Percentiles rank a stretch among this genome's conserved stretches.
phyloP scores from a whole-genome alignment of 2,113 vertebrate species.

The Spilogale gracilis region DNA sequence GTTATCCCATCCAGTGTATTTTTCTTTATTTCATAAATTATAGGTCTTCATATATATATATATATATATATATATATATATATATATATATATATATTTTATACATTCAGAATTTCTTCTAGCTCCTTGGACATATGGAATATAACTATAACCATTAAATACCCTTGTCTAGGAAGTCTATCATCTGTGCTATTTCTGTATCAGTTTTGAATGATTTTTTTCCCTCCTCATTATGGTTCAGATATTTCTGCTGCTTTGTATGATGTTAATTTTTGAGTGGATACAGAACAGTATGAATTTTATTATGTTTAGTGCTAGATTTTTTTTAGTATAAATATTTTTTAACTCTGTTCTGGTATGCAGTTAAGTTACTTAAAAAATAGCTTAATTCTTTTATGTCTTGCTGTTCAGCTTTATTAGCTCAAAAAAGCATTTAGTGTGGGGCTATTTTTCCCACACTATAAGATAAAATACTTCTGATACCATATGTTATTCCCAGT shows the following conservation, averaged over 20 bases:
- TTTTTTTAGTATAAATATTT: neutral
- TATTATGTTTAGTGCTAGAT: neutral
- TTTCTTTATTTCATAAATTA: neutral
- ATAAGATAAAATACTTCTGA: neutral
- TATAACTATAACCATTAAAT: neutral
- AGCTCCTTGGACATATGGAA: neutral
- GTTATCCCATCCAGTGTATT: neutral
- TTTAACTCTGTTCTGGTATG: neutral
- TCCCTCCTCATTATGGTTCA: neutral
- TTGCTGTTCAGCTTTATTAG: neutral
- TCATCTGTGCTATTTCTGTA: neutral
- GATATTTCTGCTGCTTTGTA: conserved; percentile 4
- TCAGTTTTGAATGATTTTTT: neutral
- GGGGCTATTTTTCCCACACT: neutral
- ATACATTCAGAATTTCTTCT: neutral
- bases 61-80: no score
- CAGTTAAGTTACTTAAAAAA: neutral
- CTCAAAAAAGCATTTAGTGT: neutral
- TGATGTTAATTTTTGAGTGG: neutral
- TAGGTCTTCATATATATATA: neutral
- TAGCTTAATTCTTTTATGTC: neutral
- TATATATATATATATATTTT: neutral
- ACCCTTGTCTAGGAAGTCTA: neutral
- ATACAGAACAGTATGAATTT: neutral
- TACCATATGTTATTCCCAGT: neutral